phyloP scores from a whole-genome alignment of 2,113 vertebrate species.

The Muscicapa adusta region DNA sequence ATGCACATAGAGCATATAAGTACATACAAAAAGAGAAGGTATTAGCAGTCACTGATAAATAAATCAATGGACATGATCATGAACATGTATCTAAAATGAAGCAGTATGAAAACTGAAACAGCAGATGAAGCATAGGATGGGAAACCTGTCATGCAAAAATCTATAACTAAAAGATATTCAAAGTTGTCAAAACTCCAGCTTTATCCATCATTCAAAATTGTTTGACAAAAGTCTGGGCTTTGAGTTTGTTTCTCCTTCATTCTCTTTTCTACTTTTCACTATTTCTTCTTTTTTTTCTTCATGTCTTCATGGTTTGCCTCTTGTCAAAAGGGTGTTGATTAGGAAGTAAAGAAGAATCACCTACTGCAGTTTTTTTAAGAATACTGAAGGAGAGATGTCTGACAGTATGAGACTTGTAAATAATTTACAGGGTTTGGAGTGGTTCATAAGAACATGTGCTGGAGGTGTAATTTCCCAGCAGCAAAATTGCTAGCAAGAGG shows the following conservation, averaged over 20 bases:
- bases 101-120: neutral
- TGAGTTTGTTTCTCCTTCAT: neutral
- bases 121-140: neutral
- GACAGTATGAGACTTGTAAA: neutral
- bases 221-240: neutral
- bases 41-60: neutral
- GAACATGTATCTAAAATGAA: neutral
- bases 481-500: neutral
- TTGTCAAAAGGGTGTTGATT: neutral
- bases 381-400: neutral
- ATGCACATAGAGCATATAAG: neutral
- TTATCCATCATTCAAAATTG: neutral
- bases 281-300: neutral
- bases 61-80: neutral
- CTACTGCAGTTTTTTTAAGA: neutral
- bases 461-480: slow-evolving; percentile 2
- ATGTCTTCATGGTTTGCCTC: neutral
- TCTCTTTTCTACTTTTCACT: neutral
- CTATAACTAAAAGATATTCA: neutral
- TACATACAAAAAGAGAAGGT: neutral
- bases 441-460: neutral
- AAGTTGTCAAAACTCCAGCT: neutral
- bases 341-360: neutral
- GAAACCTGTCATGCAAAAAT: neutral
- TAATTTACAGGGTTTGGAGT: slow-evolving; percentile 28